Percentiles rank a stretch among this genome's conserved stretches.
Evolutionary conservation across 2,113 vertebrate genomes (phyloP).

Genomic region (Atractosteus spatula): DNA sequence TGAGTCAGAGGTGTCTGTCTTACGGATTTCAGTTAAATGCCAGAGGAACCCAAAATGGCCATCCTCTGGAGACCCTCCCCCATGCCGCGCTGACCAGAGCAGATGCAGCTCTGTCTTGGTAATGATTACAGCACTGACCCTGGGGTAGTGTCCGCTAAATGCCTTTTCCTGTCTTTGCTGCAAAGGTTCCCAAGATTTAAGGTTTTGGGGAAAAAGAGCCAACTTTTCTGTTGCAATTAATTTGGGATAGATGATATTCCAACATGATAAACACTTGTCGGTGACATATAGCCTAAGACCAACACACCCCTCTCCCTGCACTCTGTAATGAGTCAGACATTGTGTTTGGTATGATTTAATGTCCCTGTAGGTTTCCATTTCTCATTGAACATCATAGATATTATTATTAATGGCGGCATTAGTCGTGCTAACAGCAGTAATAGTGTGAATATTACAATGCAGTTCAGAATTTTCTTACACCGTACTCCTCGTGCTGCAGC

Average conservation of each 20-base stretch:
- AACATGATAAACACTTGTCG: constrained; percentile 14
- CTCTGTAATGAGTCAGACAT: not conserved
- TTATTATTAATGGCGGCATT: not conserved
- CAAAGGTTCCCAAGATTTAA: constrained; percentile 24
- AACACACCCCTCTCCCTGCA: not conserved
- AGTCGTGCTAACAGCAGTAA: no score
- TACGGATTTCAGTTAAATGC: not conserved
- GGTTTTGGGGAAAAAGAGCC: not conserved
- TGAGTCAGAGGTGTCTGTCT: not conserved
- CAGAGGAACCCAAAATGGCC: not conserved
- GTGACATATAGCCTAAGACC: constrained; percentile 1
- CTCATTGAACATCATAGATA: constrained; percentile 4
- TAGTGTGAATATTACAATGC: no score
- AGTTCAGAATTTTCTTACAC: no score
- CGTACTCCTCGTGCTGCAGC: no score
- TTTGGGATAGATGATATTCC: constrained; percentile 25
- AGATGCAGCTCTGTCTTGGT: constrained; percentile 1
- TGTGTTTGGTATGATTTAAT: constrained; percentile 7
- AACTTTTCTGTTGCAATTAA: constrained; percentile 24
- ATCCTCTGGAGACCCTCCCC: constrained; percentile 4
- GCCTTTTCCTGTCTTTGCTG: constrained; percentile 32
- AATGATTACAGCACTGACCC: constrained; percentile 10
- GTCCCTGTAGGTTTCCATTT: not conserved
- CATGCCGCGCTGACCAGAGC: constrained; percentile 16
- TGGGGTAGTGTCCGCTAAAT: constrained; percentile 25